Base-by-base conservation (phyloP, 1,140 invertebrate species). In the Sinonovacula constricta region DNA sequence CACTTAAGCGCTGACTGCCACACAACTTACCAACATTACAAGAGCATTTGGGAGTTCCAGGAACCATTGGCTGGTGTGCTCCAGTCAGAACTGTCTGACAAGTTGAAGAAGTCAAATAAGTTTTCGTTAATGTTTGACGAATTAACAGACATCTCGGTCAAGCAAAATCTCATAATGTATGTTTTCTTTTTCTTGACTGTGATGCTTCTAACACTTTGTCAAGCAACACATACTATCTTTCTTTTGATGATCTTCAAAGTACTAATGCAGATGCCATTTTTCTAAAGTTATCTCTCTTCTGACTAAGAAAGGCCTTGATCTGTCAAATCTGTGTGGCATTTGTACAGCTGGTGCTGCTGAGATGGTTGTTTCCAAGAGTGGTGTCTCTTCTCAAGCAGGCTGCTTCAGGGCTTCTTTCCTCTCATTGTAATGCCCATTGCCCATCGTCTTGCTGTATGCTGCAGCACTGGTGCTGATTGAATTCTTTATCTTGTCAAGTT, bases 231-330 rank as follows among this genome's bases (percentile, higher is more conserved):
- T n/a, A n/a, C n/a, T n/a, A n/a, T n/a, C n/a, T n/a, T n/a, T n/a
- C n/a, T n/a, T n/a, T n/a, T n/a, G n/a, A n/a, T n/a, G n/a, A n/a
- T n/a, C n/a, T n/a, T n/a, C n/a, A n/a, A n/a, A n/a, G n/a, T n/a
- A n/a, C n/a, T n/a, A n/a, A n/a, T n/a, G n/a, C n/a, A n/a, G n/a
- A n/a, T n/a, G n/a, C n/a, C n/a, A n/a, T n/a, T n/a, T n/a, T n/a
- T n/a, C n/a, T n/a, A n/a, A n/a, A n/a, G n/a, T n/a, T n/a, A n/a
- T n/a, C n/a, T n/a, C n/a, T n/a, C n/a, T n/a, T n/a, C n/a, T n/a
- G n/a, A n/a, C n/a, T n/a, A n/a, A n/a, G 28, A 67, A 53, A 28
- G 65, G 65, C 30, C 18, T 67, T 67, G 65, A 67, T n/a, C 62
- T 65, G 7, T 65, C 62, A 36, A 65, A 65, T 14, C 36, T 65